A percentile compares a stretch with the other conserved stretches of the same genome.
phyloP scores from a whole-genome alignment of 2,888 invertebrate genomes.

The Gnatocerus cornutus region DNA sequence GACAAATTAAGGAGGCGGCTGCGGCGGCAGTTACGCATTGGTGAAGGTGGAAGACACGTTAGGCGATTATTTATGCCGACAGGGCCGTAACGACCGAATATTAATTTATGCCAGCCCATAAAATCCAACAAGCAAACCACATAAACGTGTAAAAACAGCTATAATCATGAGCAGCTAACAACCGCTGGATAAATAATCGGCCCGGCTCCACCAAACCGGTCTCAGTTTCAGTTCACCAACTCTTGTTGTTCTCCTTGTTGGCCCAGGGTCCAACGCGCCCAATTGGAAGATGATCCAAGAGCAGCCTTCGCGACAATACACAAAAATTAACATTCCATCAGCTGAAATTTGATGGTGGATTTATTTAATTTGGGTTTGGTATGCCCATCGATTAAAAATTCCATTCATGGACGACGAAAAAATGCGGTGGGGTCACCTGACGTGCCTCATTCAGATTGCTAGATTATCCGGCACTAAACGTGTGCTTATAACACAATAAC shows the following conservation, averaged over 20 bases:
- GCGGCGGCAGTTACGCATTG: constrained; percentile 40
- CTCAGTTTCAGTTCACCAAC: constrained; percentile 49
- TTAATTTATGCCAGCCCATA: constrained; percentile 69
- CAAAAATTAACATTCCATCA: too few relatives aligned
- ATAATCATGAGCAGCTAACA: constrained; percentile 71
- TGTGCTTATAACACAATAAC: constrained; percentile 54
- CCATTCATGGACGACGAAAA: constrained; percentile 26
- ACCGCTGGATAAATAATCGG: constrained; percentile 70
- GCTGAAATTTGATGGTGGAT: background rate
- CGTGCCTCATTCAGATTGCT: constrained; percentile 48
- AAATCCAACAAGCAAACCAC: constrained; percentile 70
- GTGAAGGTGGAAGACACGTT: constrained; percentile 45
- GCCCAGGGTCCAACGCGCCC: constrained; percentile 15
- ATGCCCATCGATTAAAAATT: constrained; percentile 5
- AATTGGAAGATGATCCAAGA: background rate
- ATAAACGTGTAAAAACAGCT: constrained; percentile 71
- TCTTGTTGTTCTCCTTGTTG: constrained; percentile 45
- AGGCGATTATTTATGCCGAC: constrained; percentile 51
- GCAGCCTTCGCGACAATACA: constrained; percentile 13
- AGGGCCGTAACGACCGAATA: constrained; percentile 63
- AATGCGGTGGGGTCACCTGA: constrained; percentile 37
- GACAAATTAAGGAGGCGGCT: constrained; percentile 42
- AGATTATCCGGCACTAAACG: constrained; percentile 55
- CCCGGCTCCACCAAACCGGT: constrained; percentile 67
- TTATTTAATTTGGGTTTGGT: constrained; percentile 15